phyloP scores from a whole-genome alignment of 1,140 invertebrate species.

The Chelonus insularis region DNA sequence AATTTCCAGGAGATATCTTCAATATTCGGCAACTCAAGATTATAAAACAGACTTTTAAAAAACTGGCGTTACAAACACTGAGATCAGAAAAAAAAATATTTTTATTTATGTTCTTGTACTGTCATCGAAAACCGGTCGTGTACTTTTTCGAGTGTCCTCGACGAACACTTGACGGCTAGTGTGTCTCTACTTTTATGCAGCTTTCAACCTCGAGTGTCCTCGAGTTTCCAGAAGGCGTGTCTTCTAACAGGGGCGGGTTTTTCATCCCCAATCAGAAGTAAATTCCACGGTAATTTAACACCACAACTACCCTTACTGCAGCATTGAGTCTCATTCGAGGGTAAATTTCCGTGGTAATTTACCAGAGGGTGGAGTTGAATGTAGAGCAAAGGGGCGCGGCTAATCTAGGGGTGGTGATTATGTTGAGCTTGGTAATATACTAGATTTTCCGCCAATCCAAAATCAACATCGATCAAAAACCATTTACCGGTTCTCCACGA shows the following conservation, averaged over 20 bases:
- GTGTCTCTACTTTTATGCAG: constrained; percentile 49
- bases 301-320: too few relatives aligned
- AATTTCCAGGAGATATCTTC: too few relatives aligned
- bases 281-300: constrained; percentile 25
- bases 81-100: too few relatives aligned
- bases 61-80: too few relatives aligned
- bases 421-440: not conserved
- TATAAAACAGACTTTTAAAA: too few relatives aligned
- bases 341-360: constrained; percentile 32
- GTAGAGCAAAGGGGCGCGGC: constrained; percentile 28
- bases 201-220: constrained; percentile 52
- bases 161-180: constrained; percentile 60
- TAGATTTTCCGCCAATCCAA: constrained; percentile 41
- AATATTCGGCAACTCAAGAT: too few relatives aligned
- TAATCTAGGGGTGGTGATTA: constrained; percentile 29
- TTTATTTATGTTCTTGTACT: too few relatives aligned
- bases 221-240: constrained; percentile 26
- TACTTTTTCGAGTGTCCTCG: constrained; percentile 56
- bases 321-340: constrained; percentile 21
- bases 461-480: constrained; percentile 52
- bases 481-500: constrained; percentile 40
- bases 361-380: constrained; percentile 39
- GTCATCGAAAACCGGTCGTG: constrained; percentile 39
- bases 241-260: constrained; percentile 35
- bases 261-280: constrained; percentile 29